A percentile compares a stretch with the other conserved stretches of the same genome.
Evolutionary conservation across 1,140 invertebrate genomes (phyloP).

Genomic region (Rhopalosiphum padi): DNA sequence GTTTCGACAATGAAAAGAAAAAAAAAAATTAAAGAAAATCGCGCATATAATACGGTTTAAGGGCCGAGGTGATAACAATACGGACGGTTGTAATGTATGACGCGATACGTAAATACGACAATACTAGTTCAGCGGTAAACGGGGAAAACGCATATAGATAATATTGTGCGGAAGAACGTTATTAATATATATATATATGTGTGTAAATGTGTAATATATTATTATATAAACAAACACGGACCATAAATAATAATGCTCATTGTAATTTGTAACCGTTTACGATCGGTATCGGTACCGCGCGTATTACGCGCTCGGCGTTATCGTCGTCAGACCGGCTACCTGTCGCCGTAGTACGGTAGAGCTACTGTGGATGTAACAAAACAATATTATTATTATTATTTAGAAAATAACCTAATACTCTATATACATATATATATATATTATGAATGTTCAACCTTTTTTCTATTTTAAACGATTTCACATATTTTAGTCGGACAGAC

Average conservation of each 20-base stretch:
- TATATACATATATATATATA: not conserved
- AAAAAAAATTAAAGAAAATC: not conserved
- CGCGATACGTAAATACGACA: not conserved
- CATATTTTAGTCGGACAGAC: not conserved
- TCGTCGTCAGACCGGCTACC: conserved; percentile 4
- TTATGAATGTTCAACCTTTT: not conserved
- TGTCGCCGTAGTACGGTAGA: not conserved
- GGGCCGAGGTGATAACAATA: not conserved
- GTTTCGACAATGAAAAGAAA: not conserved
- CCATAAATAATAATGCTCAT: conserved; percentile 4
- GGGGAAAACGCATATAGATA: not conserved
- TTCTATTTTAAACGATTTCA: not conserved
- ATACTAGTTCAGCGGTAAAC: not conserved
- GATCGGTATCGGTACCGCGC: not conserved
- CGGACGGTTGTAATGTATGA: not conserved
- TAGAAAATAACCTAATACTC: not conserved
- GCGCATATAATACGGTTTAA: not conserved
- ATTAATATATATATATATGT: not conserved
- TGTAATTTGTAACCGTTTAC: conserved; percentile 22
- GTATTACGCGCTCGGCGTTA: not conserved
- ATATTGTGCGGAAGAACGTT: not conserved
- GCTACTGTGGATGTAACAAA: too few relatives aligned
- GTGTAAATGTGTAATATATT: too few relatives aligned
- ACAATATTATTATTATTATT: too few relatives aligned
- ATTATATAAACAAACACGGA: not conserved